These are phyloP conservation scores for Drosophila neotestacea DNA, from an alignment of 2,888 invertebrate genomes.

Conservation along the genomic window DNA sequence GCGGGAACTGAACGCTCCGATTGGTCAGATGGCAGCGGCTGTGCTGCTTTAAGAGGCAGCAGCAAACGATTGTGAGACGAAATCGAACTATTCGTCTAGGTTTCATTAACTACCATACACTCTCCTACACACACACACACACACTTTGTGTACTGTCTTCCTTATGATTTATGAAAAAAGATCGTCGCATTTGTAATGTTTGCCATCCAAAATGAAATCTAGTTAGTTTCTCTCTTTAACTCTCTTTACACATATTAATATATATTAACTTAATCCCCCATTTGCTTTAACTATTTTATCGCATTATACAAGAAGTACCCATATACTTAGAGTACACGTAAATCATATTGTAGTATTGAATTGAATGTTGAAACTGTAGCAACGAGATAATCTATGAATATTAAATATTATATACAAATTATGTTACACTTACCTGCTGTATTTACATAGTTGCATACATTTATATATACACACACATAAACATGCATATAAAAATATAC, in stretches of 20 bases:
- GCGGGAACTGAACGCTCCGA: constrained; percentile 80
- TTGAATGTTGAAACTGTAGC: constrained; percentile 75
- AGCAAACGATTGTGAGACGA: constrained; percentile 84
- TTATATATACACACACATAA: constrained; percentile 38
- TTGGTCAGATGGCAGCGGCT: constrained; percentile 74
- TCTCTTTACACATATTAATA: background rate
- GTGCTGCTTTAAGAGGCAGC: constrained; percentile 49
- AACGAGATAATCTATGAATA: constrained; percentile 55
- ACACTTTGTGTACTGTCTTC: constrained; percentile 42
- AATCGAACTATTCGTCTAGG: constrained; percentile 85
- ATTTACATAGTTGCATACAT: constrained; percentile 66
- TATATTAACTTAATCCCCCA: constrained; percentile 8
- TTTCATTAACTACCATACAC: constrained; percentile 33
- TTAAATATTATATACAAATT: constrained; percentile 55
- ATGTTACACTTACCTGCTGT: constrained; percentile 75
- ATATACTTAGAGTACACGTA: constrained; percentile 31
- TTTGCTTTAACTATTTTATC: constrained; percentile 69
- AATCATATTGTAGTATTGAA: constrained; percentile 70
- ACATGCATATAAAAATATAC: constrained; percentile 37
- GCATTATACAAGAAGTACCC: constrained; percentile 31
- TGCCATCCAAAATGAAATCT: constrained; percentile 62
- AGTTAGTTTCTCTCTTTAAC: constrained; percentile 23
- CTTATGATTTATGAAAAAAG: constrained; percentile 44
- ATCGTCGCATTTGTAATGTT: constrained; percentile 63
- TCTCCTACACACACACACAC: constrained; percentile 4